Percentiles rank a stretch among this genome's conserved stretches.
These are phyloP conservation scores for Cavia porcellus DNA, from an alignment of 2,113 vertebrate species.

Conservation along the genomic window DNA sequence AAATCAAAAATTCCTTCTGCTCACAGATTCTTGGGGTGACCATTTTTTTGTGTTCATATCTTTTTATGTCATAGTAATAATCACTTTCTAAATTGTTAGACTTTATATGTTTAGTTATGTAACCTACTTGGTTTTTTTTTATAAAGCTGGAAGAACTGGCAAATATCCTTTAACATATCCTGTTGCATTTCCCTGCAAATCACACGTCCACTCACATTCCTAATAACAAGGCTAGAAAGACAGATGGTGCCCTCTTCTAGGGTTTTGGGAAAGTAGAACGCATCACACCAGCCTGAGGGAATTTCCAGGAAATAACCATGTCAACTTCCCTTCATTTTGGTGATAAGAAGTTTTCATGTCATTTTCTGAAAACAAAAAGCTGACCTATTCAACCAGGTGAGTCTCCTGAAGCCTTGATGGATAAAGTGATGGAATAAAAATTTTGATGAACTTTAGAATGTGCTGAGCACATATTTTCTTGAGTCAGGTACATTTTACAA, in stretches of 20 bases:
- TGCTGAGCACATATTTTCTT: conserved; percentile 37
- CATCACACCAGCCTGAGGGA: background rate
- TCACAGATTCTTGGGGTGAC: background rate
- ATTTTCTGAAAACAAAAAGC: conserved; percentile 53
- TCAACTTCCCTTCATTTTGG: conserved; percentile 54
- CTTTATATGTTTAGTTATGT: background rate
- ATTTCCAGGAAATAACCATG: conserved; percentile 25
- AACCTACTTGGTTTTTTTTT: conserved; percentile 31
- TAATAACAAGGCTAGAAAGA: conserved; percentile 2
- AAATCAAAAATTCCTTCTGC: background rate
- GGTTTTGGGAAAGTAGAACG: background rate
- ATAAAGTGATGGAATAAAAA: conserved; percentile 37
- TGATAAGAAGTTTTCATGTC: conserved; percentile 13
- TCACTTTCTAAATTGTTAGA: conserved; percentile 13
- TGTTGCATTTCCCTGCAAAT: background rate
- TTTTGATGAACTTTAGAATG: conserved; percentile 26
- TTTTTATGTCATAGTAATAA: conserved; percentile 5
- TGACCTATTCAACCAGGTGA: background rate
- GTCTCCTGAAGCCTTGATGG: conserved; percentile 14
- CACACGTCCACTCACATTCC: accelerated
- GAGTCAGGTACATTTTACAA: conserved; percentile 18
- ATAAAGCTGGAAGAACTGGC: conserved; percentile 34
- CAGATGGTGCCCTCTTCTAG: conserved; percentile 68
- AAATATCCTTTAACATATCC: conserved; percentile 6
- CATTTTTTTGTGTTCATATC: conserved; percentile 35